Base-by-base conservation (phyloP, 1,140 invertebrate species). In the Papilio helenus region DNA sequence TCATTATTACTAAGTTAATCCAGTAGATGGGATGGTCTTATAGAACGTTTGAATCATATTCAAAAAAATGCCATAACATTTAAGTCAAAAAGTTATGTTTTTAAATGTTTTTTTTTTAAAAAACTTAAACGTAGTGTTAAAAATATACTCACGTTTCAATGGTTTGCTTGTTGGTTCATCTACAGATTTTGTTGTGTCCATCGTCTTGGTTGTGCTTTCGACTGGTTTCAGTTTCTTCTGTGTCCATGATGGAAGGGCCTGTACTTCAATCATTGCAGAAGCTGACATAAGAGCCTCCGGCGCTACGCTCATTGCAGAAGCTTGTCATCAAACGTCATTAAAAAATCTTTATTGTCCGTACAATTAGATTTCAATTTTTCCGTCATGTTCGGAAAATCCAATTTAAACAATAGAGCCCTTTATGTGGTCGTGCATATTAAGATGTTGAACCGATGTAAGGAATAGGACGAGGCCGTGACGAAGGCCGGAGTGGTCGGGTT, bases 181-280 rank as follows among this genome's bases (percentile, higher is more conserved):
- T 82, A 91, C 94, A 29, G 82, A 79, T 85, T 90, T 90, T 9
- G 83, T 55, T n/a, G 74, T 34, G 18, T 76, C 81, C 55, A 79
- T 85, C 79, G 86, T 82, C 76, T 90, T 90, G 0, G 85, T 79
- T 0, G 82, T 76, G 77, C 79, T 84, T 42, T 93, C 93, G n/a
- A 94, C 93, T 39, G 93, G 92, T 77, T 96, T 95, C 14, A 94
- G 79, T 81, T 93, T 93, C 81, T 80, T 90, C 83, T 96, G 94
- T 23, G 96, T 95, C 97, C 97, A 97, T 1, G 97, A 95, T 42
- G 96, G 94, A 1, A 89, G 92, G 0, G 89, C 79, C 58, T 93
- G n/a, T n/a, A n/a, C n/a, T n/a, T n/a, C n/a, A n/a, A n/a, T n/a
- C n/a, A n/a, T n/a, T n/a, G n/a, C n/a, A n/a, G n/a, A n/a, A n/a